Conservation (phyloP, 1,140 invertebrate genomes). For the Andrena cerasifolii region DNA sequence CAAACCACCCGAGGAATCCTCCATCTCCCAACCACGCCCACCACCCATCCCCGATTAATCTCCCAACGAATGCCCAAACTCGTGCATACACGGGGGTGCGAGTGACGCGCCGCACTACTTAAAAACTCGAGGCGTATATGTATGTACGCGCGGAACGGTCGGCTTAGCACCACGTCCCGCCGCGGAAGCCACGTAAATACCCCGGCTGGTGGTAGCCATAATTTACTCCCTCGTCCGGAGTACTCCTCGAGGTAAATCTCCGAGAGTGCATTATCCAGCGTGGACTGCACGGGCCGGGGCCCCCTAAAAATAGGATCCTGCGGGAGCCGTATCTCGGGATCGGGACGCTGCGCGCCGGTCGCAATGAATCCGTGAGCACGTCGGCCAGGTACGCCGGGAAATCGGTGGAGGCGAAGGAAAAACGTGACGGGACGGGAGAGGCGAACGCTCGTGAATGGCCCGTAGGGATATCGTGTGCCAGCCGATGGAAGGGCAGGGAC, state of each 20-base stretch:
- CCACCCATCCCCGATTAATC: too few species aligned
- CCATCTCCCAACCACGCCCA: too few species aligned
- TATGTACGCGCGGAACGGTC: neutral
- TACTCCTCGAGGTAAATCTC: slow-evolving; percentile 25
- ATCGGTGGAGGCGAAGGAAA: slow-evolving; percentile 20
- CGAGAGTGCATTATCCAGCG: slow-evolving; percentile 4
- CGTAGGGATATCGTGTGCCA: slow-evolving; percentile 57
- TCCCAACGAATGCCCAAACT: too few species aligned
- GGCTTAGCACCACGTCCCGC: neutral
- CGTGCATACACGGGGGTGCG: too few species aligned
- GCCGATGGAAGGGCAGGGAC: slow-evolving; percentile 55
- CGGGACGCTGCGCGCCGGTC: slow-evolving; percentile 1
- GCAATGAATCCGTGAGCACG: slow-evolving; percentile 35
- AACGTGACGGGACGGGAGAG: slow-evolving; percentile 43
- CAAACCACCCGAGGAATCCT: too few species aligned
- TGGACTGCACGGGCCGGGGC: too few species aligned
- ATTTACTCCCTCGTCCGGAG: neutral
- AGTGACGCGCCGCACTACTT: too few species aligned
- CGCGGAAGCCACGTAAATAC: slow-evolving; percentile 3
- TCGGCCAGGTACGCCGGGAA: neutral
- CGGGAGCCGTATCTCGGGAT: slow-evolving; percentile 10
- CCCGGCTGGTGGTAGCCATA: neutral
- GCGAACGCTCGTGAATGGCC: slow-evolving; percentile 59
- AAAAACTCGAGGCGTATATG: too few species aligned
- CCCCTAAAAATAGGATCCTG: slow-evolving; percentile 20